phyloP scores from a whole-genome alignment of 2,888 invertebrate species.

The Agriopis aurantiaria region DNA sequence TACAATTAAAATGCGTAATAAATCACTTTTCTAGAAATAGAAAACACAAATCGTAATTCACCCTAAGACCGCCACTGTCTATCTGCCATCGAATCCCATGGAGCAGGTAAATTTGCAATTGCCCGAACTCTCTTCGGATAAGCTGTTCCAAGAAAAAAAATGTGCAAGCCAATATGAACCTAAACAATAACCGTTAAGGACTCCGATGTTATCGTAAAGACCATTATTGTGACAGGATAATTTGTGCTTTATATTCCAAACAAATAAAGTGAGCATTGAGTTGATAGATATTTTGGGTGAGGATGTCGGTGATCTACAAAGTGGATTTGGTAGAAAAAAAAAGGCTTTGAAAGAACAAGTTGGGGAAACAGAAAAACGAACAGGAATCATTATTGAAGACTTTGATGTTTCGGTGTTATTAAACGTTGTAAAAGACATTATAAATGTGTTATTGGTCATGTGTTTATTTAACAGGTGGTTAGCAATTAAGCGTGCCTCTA shows the following conservation, averaged over 20 bases:
- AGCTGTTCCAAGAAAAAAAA: conserved; percentile 54
- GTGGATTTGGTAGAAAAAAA: conserved; percentile 51
- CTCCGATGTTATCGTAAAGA: conserved; percentile 41
- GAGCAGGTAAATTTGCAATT: conserved; percentile 77
- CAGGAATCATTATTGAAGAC: conserved; percentile 27
- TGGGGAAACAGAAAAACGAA: conserved; percentile 50
- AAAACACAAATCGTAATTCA: conserved; percentile 49
- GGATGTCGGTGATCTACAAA: conserved; percentile 65
- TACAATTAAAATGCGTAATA: conserved; percentile 27
- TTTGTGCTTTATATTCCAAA: conserved; percentile 53
- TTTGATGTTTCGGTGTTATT: conserved; percentile 37
- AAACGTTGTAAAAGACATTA: conserved; percentile 26
- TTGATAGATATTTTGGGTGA: conserved; percentile 48
- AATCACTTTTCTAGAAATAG: conserved; percentile 47
- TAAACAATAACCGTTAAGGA: conserved; percentile 49
- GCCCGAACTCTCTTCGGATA: conserved; percentile 60
- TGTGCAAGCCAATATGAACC: conserved; percentile 59
- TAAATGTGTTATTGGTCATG: conserved; percentile 14
- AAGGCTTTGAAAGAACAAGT: conserved; percentile 55
- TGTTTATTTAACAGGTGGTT: conserved; percentile 25
- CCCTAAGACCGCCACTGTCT: conserved; percentile 48
- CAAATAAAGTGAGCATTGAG: conserved; percentile 58
- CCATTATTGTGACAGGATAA: conserved; percentile 43
- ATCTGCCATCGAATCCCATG: conserved; percentile 60
- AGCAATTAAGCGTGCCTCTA: conserved; percentile 33